Percentiles rank a stretch among this genome's conserved stretches.
These are phyloP conservation scores for Entomyzon cyanotis DNA, from an alignment of 2,113 vertebrate species.

Conservation along the genomic window DNA sequence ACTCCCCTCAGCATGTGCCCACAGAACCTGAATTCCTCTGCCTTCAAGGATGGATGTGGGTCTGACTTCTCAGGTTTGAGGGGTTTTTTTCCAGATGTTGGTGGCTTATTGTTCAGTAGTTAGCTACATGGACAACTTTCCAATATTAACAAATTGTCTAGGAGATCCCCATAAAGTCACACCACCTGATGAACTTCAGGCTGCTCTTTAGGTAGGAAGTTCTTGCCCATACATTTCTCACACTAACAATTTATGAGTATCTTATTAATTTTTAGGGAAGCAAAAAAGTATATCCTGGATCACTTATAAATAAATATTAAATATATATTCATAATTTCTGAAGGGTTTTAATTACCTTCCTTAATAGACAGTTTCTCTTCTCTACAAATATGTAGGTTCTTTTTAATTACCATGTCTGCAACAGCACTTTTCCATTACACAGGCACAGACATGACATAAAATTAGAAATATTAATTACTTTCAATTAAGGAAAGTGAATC, in stretches of 20 bases:
- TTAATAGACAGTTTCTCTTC: not conserved
- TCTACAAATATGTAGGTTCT: not conserved
- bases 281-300: not conserved
- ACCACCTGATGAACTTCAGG: not conserved
- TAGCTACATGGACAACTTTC: not conserved
- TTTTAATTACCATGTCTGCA: slow-evolving; percentile 1
- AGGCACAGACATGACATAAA: not conserved
- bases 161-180: not conserved
- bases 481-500: not conserved
- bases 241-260: not conserved
- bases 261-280: not conserved
- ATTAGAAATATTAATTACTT: slow-evolving; percentile 27
- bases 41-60: not conserved
- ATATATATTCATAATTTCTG: not conserved
- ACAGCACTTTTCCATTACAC: not conserved
- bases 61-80: not conserved
- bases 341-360: not conserved
- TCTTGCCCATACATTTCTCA: not conserved
- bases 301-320: not conserved
- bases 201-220: not conserved
- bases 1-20: not conserved
- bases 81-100: not conserved
- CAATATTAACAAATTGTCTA: not conserved
- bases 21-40: not conserved
- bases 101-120: not conserved